phyloP scores from a whole-genome alignment of 2,888 invertebrate species.

The Pardosa pseudoannulata region DNA sequence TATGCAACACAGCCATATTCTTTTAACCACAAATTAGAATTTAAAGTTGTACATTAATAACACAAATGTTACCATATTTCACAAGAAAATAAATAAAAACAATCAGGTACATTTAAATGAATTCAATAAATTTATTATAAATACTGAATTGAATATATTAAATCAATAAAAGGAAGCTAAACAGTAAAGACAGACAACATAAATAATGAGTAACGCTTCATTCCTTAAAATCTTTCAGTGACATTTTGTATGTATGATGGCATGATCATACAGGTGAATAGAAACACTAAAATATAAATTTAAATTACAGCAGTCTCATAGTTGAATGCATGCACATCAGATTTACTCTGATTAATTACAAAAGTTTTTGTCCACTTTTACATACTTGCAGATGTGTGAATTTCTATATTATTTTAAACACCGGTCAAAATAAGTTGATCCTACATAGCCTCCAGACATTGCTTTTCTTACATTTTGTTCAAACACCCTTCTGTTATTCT shows the following conservation, averaged over 20 bases:
- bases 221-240: no score
- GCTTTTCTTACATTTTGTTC: constrained; percentile 94
- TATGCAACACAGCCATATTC: no score
- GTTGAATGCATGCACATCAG: constrained; percentile 6
- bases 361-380: neutral
- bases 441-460: constrained; percentile 96
- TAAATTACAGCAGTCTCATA: constrained; percentile 8
- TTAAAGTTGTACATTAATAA: no score
- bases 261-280: neutral
- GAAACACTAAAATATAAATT: constrained; percentile 17
- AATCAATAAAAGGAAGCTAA: no score
- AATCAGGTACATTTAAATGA: no score
- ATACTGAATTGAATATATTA: no score
- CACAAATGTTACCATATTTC: no score
- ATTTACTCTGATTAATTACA: constrained; percentile 10
- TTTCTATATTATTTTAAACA: constrained; percentile 88
- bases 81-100: no score
- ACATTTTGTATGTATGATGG: neutral
- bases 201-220: no score
- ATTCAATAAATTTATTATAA: no score
- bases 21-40: no score
- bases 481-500: constrained; percentile 93
- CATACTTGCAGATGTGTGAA: constrained; percentile 2
- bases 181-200: no score
- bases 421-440: constrained; percentile 94